Percentiles rank a stretch among this genome's conserved stretches.
phyloP scores from a whole-genome alignment of 2,888 invertebrate species.

The Drosophila anomalata region DNA sequence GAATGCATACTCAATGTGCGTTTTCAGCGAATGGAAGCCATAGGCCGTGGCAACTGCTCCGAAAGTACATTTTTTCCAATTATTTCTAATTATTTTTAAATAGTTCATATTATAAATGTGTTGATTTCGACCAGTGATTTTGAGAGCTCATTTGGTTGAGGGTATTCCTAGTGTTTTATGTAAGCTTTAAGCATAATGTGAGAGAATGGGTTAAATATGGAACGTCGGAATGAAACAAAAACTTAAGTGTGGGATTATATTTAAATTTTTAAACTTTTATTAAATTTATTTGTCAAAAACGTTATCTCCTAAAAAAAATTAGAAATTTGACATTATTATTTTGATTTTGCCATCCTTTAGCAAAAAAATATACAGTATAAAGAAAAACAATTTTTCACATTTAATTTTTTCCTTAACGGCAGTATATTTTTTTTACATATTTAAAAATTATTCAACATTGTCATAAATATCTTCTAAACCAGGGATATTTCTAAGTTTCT shows the following conservation, averaged over 20 bases:
- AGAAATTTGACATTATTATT: neutral
- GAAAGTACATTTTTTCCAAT: constrained; percentile 95
- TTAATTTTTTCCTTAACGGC: neutral
- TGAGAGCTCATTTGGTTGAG: constrained; percentile 1
- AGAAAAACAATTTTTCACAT: neutral
- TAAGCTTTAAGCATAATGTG: neutral
- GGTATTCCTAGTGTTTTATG: constrained; percentile 1
- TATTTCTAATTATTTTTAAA: constrained; percentile 78
- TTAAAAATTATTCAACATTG: constrained; percentile 82
- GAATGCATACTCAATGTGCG: constrained; percentile 89
- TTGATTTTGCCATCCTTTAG: neutral
- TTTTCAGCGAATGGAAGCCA: constrained; percentile 88
- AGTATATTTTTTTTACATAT: neutral
- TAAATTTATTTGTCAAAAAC: no score
- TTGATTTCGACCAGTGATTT: neutral
- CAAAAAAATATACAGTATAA: no score
- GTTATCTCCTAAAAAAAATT: neutral
- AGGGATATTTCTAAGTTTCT: constrained; percentile 85
- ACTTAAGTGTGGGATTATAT: neutral
- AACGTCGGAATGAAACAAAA: constrained; percentile 9
- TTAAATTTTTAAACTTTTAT: neutral
- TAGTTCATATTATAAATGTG: constrained; percentile 53
- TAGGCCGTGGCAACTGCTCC: constrained; percentile 88
- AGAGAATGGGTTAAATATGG: neutral
- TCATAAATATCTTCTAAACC: constrained; percentile 87